These are phyloP conservation scores for Cylindroiulus punctatus DNA, from an alignment of 2,888 invertebrate species.

Conservation along the genomic window DNA sequence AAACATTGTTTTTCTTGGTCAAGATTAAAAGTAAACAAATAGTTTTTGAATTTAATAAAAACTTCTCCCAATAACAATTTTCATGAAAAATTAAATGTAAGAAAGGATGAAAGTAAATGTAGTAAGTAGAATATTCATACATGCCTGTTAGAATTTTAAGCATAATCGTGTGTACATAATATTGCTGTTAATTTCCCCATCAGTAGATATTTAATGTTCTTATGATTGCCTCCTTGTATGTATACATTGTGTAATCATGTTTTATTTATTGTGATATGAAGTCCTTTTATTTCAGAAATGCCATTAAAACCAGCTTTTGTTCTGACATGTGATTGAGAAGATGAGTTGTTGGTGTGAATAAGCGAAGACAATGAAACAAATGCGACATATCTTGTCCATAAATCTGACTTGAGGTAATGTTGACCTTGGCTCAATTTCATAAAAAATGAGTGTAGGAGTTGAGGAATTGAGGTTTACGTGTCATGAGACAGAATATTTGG, in stretches of 20 bases:
- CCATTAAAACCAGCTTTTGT: constrained; percentile 34
- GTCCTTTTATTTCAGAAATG: constrained; percentile 7
- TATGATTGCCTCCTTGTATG: constrained; percentile 12
- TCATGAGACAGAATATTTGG: too few relatives aligned
- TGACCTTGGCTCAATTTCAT: too few relatives aligned
- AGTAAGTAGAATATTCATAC: background rate
- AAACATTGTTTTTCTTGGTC: too few relatives aligned
- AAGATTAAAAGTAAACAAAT: too few relatives aligned
- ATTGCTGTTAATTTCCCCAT: constrained; percentile 35
- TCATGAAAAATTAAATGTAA: too few relatives aligned
- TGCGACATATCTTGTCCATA: background rate
- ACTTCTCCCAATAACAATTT: too few relatives aligned
- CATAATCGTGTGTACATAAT: constrained; percentile 38
- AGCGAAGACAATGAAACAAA: background rate
- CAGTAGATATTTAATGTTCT: constrained; percentile 15
- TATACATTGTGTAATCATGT: constrained; percentile 36
- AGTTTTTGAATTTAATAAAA: too few relatives aligned
- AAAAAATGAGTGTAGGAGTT: too few relatives aligned
- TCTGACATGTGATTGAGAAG: background rate
- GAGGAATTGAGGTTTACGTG: too few relatives aligned
- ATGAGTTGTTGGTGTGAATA: background rate
- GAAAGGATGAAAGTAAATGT: background rate
- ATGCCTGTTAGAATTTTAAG: background rate
- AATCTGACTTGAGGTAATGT: too few relatives aligned
- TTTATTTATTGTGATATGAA: constrained; percentile 35